A percentile compares a stretch with the other conserved stretches of the same genome.
Conservation (phyloP, 2,888 invertebrate genomes). For the Glomeris marginata region DNA sequence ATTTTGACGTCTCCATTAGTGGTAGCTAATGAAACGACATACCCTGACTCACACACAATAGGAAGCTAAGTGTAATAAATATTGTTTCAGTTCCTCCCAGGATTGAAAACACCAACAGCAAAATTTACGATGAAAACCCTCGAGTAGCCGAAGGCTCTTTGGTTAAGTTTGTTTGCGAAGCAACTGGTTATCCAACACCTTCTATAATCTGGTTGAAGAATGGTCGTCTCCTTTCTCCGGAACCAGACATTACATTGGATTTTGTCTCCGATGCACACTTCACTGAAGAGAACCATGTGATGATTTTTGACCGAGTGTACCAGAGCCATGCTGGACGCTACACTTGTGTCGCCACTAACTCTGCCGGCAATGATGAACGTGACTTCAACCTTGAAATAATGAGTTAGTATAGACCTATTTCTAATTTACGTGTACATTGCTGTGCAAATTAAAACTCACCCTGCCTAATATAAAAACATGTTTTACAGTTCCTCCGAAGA, state of each 20-base stretch:
- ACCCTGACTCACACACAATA: no score
- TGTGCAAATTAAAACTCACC: neutral
- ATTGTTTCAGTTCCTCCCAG: neutral
- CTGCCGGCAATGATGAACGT: constrained; percentile 24
- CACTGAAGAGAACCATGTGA: neutral
- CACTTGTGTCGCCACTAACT: constrained; percentile 34
- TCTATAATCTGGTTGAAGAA: constrained; percentile 32
- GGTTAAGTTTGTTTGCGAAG: constrained; percentile 14
- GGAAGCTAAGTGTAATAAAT: no score
- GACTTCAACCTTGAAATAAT: constrained; percentile 5
- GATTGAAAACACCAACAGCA: neutral
- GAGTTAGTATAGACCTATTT: neutral
- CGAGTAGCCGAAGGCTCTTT: neutral
- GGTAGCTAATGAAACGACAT: neutral
- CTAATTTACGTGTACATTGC: no score
- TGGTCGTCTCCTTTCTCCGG: constrained; percentile 20
- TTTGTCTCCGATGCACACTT: neutral
- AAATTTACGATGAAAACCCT: neutral
- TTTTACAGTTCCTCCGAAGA: constrained; percentile 4
- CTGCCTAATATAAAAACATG: neutral
- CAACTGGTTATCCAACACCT: constrained; percentile 23
- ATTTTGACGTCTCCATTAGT: constrained; percentile 6
- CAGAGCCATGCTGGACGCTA: constrained; percentile 29
- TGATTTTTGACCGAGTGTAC: constrained; percentile 20
- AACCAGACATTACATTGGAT: neutral